Base-by-base conservation (phyloP, 2,888 invertebrate species). In the Palloptera scutellata region DNA sequence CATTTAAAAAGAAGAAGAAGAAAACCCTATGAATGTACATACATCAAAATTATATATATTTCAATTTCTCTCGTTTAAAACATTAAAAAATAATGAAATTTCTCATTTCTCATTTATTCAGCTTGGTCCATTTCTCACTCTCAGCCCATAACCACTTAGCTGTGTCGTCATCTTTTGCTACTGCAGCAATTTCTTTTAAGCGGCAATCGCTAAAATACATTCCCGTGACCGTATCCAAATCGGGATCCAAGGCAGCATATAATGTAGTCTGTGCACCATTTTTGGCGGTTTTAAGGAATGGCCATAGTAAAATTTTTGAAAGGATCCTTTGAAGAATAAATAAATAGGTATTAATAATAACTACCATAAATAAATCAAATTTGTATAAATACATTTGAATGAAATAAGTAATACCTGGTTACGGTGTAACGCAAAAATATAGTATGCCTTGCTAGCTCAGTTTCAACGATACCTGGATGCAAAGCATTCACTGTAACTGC, bases 381-480 rank as follows among this genome's bases (percentile, higher is more conserved):
- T 8, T 42, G 53, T 42, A 57, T 12, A 15, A 53, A 8, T 11
- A 48, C 20, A 11, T 73, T n/a, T 48, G 2, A 45, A 65, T 12
- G 2, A 45, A 10, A n/a, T 12, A 13, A 48, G 20, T 64, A 65
- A 12, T 13, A 71, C 72, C 66, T 69, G 4, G 74, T 72, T 15
- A 78, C 59, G 42, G 70, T 72, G 86, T 87, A 74, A 87, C 90
- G 77, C 67, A 88, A 88, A 74, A 89, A 86, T 20, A 87, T 85
- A 89, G 94, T 89, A 84, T 95, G 90, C 1, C 94, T 88, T 15
- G 88, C 89, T 52, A 95, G 87, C 71, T 91, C 87, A 0, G 95
- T 93, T 83, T 91, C 90, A 0, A 92, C 91, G 67, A 93, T 86
- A 1, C 96, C 95, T 0, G 96, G 97, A 87, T 96, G 92, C 17